Percentiles rank a stretch among this genome's conserved stretches.
These are phyloP conservation scores for Chunga burmeisteri DNA, from an alignment of 2,113 vertebrate species.

Conservation along the genomic window DNA sequence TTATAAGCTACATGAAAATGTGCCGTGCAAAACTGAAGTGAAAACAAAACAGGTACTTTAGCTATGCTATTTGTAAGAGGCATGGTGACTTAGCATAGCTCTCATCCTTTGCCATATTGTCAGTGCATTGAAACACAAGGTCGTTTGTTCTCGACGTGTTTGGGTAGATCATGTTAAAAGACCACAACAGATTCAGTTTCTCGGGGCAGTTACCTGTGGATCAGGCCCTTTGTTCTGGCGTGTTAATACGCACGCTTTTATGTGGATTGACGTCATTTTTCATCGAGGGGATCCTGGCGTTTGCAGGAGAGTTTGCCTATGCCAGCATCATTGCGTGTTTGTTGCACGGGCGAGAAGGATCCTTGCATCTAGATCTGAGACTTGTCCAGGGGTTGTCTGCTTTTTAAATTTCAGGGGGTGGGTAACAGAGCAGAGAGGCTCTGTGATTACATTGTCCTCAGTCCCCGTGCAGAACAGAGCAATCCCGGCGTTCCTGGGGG, in stretches of 20 bases:
- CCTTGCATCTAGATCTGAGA: background rate
- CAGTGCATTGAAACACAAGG: background rate
- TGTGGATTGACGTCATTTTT: background rate
- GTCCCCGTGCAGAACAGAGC: background rate
- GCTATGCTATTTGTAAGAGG: background rate
- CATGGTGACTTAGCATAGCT: accelerated
- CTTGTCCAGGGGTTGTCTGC: background rate
- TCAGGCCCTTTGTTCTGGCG: background rate
- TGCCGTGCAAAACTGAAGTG: background rate
- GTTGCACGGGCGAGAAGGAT: background rate
- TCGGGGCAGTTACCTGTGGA: background rate
- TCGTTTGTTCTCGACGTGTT: background rate
- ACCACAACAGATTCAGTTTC: background rate
- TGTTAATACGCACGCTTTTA: background rate
- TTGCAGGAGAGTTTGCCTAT: background rate
- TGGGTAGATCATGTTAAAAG: background rate
- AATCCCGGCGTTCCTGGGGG: background rate
- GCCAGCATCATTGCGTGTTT: background rate
- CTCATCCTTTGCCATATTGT: background rate
- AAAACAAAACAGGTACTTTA: background rate
- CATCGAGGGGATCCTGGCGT: background rate
- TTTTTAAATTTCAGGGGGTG: background rate
- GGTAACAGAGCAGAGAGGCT: background rate
- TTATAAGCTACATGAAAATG: background rate
- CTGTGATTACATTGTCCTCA: accelerated